Evolutionary conservation across 2,888 invertebrate genomes (phyloP).

Genomic region (Athripsodes cinereus): DNA sequence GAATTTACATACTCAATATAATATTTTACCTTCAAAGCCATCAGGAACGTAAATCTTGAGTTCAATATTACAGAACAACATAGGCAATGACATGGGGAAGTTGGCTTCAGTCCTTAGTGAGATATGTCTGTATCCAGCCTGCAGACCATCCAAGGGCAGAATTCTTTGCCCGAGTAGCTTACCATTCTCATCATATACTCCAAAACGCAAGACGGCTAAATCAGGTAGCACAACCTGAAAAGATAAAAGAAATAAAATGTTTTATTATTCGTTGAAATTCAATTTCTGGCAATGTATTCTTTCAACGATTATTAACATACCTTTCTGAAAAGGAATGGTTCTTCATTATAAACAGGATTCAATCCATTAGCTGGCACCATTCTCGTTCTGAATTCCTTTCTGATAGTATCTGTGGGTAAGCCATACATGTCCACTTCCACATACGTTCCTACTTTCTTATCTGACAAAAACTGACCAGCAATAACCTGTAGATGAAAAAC

Average conservation of each 20-base stretch:
- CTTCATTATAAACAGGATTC: slow-evolving; percentile 99
- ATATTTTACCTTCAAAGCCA: slow-evolving; percentile 78
- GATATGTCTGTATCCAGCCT: slow-evolving; percentile 97
- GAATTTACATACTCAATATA: neutral
- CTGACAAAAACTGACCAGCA: slow-evolving; percentile 98
- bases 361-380: slow-evolving; percentile 96
- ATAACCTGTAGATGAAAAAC: slow-evolving; percentile 70
- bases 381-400: slow-evolving; percentile 94
- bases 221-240: slow-evolving; percentile 90
- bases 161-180: slow-evolving; percentile 96
- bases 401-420: slow-evolving; percentile 95
- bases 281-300: no score
- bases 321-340: slow-evolving; percentile 96
- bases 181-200: slow-evolving; percentile 97
- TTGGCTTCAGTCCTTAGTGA: slow-evolving; percentile 97
- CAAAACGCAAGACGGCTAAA: slow-evolving; percentile 93
- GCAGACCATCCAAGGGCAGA: slow-evolving; percentile 93
- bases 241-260: neutral
- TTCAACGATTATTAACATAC: slow-evolving; percentile 38
- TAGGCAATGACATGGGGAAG: slow-evolving; percentile 97
- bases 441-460: slow-evolving; percentile 97
- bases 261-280: neutral
- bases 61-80: slow-evolving; percentile 98
- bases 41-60: slow-evolving; percentile 99
- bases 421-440: slow-evolving; percentile 99